A percentile compares a stretch with the other conserved stretches of the same genome.
Conservation (phyloP, 2,888 invertebrate species). For the Synanthedon myopaeformis region DNA sequence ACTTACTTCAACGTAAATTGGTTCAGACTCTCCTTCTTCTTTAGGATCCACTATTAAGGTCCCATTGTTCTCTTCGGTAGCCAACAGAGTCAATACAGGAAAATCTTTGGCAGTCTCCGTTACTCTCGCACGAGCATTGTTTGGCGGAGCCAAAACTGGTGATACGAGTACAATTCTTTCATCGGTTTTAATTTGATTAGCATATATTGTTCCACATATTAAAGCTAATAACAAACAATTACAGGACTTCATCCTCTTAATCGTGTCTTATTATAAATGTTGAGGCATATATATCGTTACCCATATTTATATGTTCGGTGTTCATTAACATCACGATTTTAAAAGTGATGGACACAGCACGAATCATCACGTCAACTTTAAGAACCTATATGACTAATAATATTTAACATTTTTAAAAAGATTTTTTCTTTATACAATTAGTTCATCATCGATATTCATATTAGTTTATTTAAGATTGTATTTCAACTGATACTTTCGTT, state of each 20-base stretch:
- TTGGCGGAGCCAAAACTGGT: constrained; percentile 39
- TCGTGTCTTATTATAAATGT: constrained; percentile 32
- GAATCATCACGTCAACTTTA: constrained; percentile 1
- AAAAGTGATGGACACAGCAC: constrained; percentile 14
- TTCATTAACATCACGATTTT: constrained; percentile 45
- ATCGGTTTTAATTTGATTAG: neutral
- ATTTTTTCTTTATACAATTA: too few species aligned
- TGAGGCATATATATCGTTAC: constrained; percentile 23
- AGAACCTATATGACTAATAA: too few species aligned
- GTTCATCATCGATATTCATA: too few species aligned
- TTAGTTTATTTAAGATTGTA: too few species aligned
- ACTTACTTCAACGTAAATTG: constrained; percentile 51
- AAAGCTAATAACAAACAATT: constrained; percentile 1
- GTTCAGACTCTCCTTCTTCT: constrained; percentile 15
- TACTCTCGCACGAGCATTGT: constrained; percentile 20
- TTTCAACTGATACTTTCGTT: too few species aligned
- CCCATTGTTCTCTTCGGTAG: constrained; percentile 17
- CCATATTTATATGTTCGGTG: constrained; percentile 45
- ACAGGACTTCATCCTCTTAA: constrained; percentile 35
- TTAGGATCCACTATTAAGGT: constrained; percentile 7
- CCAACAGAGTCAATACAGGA: constrained; percentile 36
- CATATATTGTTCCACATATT: neutral
- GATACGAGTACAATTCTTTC: constrained; percentile 27
- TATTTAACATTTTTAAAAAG: too few species aligned
- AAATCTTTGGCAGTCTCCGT: constrained; percentile 51